A percentile compares a stretch with the other conserved stretches of the same genome.
Conservation (phyloP, 2,797 vertebrate species). For the Alfaro cultratus region DNA sequence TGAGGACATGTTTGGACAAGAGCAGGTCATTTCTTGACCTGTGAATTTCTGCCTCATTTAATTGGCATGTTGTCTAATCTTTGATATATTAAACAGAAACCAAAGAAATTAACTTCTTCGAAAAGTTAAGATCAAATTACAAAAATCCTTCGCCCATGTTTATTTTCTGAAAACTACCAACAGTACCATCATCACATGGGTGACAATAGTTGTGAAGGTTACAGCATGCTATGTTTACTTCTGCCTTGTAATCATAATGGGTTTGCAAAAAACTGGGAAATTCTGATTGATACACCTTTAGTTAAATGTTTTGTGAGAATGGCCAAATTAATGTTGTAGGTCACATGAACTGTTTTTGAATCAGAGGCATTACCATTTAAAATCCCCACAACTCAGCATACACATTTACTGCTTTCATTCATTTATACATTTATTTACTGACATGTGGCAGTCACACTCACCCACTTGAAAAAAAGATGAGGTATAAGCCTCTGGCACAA, state of each 20-base stretch:
- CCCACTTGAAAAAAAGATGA: constrained; percentile 42
- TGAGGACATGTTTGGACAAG: no score
- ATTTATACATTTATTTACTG: not conserved
- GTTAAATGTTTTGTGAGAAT: not conserved
- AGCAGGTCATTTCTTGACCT: no score
- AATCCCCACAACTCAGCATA: not conserved
- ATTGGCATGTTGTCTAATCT: not conserved
- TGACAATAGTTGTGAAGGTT: not conserved
- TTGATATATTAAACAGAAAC: not conserved
- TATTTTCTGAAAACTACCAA: not conserved
- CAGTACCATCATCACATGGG: not conserved
- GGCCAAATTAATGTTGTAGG: not conserved
- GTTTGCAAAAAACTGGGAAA: not conserved
- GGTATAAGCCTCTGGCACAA: constrained; percentile 56
- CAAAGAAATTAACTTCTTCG: not conserved
- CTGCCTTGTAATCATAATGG: not conserved
- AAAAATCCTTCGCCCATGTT: not conserved
- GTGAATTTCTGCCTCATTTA: no score
- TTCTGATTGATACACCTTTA: not conserved
- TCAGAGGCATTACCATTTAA: not conserved
- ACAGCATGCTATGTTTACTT: not conserved
- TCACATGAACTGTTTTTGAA: not conserved
- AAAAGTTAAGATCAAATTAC: not conserved
- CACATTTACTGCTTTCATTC: no score
- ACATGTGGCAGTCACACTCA: constrained; percentile 31